Base-by-base conservation (phyloP, 2,113 vertebrate species). In the Pangasianodon hypophthalmus region DNA sequence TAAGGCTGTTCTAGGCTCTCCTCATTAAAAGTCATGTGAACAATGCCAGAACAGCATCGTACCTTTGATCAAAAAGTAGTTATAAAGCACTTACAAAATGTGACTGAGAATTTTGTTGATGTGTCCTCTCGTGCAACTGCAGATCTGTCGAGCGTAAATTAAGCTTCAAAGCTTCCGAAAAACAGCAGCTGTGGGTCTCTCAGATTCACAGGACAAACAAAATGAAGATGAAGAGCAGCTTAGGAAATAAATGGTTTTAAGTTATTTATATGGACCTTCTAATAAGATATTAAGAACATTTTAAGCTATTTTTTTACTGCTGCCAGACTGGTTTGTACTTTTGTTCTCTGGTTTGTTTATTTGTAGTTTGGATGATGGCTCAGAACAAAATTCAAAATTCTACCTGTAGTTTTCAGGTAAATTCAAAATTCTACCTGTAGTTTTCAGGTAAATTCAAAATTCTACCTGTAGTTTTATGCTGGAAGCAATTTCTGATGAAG, bases 1-100 rank as follows among this genome's bases (percentile, higher is more conserved):
- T 41, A 60, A 26, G 54, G 82, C 52, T 37, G 52, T 58, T 56
- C 52, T 14, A 50, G 26, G 26, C 29, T 84, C 37, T 60, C 37
- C 82, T 84, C 54, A 83, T 83, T 83, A 58, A 83, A 56, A 83
- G 9, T 41, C 32, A 58, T 83, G 32, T 83, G 81, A 58, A 58
- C 32, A 24, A 60, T 26, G 54, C 82, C 3, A 84, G 37, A 84
- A 84, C 82, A 41, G 37, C 54, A 26, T 84, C 56, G 32, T 26
- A 84, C 32, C 32, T 60, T 62, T 62, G 54, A 44, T 60, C 37
- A 44, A 83, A 58, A 58, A 37, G 52, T 54, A 19, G 48, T n/a
- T 32, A 81, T 21, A 56, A 37, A 11, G n/a, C 9, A 37, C 21
- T 62, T 84, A 62, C 19, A 46, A 84, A 84, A 84, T 62, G 56